phyloP scores from a whole-genome alignment of 2,888 invertebrate species.

The Chromoteleia sp. region DNA sequence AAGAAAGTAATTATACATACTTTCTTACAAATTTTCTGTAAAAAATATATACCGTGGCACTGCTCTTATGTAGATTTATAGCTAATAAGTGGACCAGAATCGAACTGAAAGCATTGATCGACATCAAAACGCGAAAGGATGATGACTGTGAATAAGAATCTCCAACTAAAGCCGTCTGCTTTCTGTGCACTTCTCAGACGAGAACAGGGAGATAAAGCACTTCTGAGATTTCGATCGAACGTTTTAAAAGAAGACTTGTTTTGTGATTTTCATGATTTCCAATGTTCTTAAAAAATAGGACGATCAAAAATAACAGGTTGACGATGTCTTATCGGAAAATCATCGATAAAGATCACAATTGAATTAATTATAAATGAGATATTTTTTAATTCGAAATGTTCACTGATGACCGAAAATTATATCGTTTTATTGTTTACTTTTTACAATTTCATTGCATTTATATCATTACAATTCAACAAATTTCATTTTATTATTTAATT shows the following conservation, averaged over 20 bases:
- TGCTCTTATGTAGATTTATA: constrained; percentile 38
- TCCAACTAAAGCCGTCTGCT: constrained; percentile 37
- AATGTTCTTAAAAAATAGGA: neutral
- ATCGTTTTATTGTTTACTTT: too few relatives aligned
- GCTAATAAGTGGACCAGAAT: constrained; percentile 58
- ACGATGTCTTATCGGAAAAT: neutral
- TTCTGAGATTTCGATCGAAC: constrained; percentile 30
- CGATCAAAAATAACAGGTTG: neutral
- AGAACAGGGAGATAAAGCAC: constrained; percentile 38
- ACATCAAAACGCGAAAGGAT: constrained; percentile 53
- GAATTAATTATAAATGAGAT: too few relatives aligned
- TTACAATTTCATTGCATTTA: too few relatives aligned
- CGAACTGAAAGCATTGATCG: constrained; percentile 56
- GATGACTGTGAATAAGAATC: constrained; percentile 49
- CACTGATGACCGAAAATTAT: too few relatives aligned
- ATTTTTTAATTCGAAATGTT: too few relatives aligned
- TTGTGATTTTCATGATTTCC: constrained; percentile 23
- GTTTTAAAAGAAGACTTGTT: constrained; percentile 14
- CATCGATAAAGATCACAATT: too few relatives aligned
- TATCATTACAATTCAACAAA: too few relatives aligned
- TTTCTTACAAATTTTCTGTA: neutral
- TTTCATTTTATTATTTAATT: too few relatives aligned
- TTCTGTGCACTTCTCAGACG: constrained; percentile 50
- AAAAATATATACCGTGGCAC: neutral
- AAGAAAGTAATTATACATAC: constrained; percentile 4